Base-by-base conservation (phyloP, 2,797 vertebrate genomes). In the Myotis pilosus region DNA sequence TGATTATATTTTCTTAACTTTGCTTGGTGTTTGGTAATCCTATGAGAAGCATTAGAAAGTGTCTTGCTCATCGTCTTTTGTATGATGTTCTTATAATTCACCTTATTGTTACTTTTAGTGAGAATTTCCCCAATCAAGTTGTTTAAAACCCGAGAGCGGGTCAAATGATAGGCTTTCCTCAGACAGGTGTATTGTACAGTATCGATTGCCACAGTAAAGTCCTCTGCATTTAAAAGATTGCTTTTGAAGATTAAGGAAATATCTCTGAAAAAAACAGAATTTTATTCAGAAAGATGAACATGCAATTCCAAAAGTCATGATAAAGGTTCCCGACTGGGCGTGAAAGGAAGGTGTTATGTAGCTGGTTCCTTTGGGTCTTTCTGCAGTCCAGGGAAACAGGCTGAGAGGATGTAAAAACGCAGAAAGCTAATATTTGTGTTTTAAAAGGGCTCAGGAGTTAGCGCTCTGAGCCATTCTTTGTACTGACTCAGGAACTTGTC, bases 241-340 rank as follows among this genome's bases (percentile, higher is more conserved):
- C 69, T 92, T 86, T 41, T 62, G 16, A 75, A 80, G 57, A 92
- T 88, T 85, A 83, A 74, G 22, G 28, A 86, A 92, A 36, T 71
- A 16, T 22, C 30, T 93, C 25, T 84, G 92, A 84, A 51, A 87
- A 89, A 88, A 85, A 41, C 28, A 69, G 94, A 85, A 22, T 72
- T 85, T 11, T 6, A 51, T 51, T 78, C 44, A 75, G 28, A 90
- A 60, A 71, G 57, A 92, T 25, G 22, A 81, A 16, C 72, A 28
- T 72, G 30, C 7, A 94, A 79, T 93, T 93, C 82, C 94, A 82
- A 81, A 90, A 95, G 36, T 57, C 89, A 36, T 80, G 80, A 49
- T 75, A 85, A 86, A 76, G 28, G 9, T 16, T 79, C 72, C 33
- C 93, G 60, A 8, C n/a, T 53, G 2, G 5, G 53, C 68, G 2